These are phyloP conservation scores for Erannis defoliaria DNA, from an alignment of 2,888 invertebrate genomes.

Conservation along the genomic window DNA sequence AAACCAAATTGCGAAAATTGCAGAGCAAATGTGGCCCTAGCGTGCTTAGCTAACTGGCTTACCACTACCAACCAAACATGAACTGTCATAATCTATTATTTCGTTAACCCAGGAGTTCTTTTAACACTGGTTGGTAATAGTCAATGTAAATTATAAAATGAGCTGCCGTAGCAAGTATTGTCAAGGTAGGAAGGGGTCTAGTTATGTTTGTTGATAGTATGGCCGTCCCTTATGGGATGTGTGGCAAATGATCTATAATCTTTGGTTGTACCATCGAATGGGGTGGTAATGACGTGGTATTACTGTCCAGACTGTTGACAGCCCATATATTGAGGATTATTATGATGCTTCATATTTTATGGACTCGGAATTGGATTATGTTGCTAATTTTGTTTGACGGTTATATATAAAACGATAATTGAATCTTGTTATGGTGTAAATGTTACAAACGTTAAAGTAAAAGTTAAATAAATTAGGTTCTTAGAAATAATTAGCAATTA, in stretches of 20 bases:
- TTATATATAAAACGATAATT: slow-evolving; percentile 12
- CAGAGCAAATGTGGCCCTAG: slow-evolving; percentile 82
- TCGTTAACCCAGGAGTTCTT: slow-evolving; percentile 23
- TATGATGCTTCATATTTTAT: slow-evolving; percentile 54
- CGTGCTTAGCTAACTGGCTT: slow-evolving; percentile 76
- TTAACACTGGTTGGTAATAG: neutral
- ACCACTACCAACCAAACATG: slow-evolving; percentile 54
- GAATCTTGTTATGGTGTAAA: neutral
- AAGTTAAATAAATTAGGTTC: too few species aligned
- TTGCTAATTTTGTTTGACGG: slow-evolving; percentile 33
- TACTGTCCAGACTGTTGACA: slow-evolving; percentile 75
- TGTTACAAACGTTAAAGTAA: too few species aligned
- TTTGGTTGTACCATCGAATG: slow-evolving; percentile 70
- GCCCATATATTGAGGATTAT: slow-evolving; percentile 67
- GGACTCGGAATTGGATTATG: slow-evolving; percentile 38
- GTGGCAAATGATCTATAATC: slow-evolving; percentile 75
- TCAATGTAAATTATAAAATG: slow-evolving; percentile 50
- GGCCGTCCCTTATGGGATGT: slow-evolving; percentile 59
- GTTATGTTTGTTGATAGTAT: slow-evolving; percentile 33
- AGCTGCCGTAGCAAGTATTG: slow-evolving; percentile 45
- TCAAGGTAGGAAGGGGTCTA: slow-evolving; percentile 17
- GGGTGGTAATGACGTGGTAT: slow-evolving; percentile 79
- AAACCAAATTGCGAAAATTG: slow-evolving; percentile 86
- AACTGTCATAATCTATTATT: slow-evolving; percentile 45
- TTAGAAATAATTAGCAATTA: too few species aligned